Conservation (phyloP, 2,797 vertebrate species). For the Catharus ustulatus region DNA sequence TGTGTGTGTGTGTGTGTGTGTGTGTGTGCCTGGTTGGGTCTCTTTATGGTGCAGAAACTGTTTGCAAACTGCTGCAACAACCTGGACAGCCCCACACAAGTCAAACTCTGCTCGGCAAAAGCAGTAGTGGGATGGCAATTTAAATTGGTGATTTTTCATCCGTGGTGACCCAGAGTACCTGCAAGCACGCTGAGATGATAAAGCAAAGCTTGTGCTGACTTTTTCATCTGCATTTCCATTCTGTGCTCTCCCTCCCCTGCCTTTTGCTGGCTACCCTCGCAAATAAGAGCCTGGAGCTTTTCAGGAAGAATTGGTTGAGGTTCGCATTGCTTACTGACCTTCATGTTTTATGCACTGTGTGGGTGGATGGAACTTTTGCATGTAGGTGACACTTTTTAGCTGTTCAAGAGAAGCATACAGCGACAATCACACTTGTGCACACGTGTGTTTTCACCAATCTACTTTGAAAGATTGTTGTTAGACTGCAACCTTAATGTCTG, state of each 20-base stretch:
- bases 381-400: background rate
- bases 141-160: background rate
- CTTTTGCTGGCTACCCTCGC: background rate
- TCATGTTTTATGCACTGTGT: background rate
- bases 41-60: background rate
- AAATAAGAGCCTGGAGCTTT: background rate
- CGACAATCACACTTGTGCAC: background rate
- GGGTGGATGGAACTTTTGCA: background rate
- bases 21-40: rapidly evolving
- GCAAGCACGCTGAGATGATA: rapidly evolving
- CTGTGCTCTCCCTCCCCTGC: background rate
- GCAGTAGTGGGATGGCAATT: rapidly evolving
- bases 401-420: rapidly evolving
- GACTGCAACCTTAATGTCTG: background rate
- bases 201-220: background rate
- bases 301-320: background rate
- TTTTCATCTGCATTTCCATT: background rate
- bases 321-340: background rate
- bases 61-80: background rate
- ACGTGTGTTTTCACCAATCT: background rate
- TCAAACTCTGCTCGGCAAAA: background rate
- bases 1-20: background rate
- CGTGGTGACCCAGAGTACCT: rapidly evolving
- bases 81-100: rapidly evolving
- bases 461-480: background rate